Conservation (phyloP, 2,888 invertebrate species). For the Brenthis hecate region DNA sequence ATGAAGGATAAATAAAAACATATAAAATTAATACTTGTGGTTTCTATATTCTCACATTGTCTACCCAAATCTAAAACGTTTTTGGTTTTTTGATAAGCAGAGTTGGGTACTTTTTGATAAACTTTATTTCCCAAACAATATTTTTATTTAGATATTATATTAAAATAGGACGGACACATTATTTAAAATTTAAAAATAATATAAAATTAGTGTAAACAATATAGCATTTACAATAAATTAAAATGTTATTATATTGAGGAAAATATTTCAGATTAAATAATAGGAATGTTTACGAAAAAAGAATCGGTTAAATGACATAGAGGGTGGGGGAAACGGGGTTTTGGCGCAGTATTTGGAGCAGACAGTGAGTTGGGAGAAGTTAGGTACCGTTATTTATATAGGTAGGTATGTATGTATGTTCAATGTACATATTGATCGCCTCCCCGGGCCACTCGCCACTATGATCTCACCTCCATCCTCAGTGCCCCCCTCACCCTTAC, state of each 20-base stretch:
- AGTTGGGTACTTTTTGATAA: no score
- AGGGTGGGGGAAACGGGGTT: conserved; percentile 63
- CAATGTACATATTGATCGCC: conserved; percentile 83
- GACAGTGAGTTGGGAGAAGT: conserved; percentile 80
- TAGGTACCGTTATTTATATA: conserved; percentile 79
- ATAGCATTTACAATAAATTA: no score
- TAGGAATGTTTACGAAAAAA: conserved; percentile 43
- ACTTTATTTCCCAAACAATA: no score
- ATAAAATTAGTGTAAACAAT: no score
- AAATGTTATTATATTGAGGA: background rate
- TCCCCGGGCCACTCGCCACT: conserved; percentile 81
- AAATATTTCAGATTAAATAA: background rate
- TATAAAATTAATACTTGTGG: no score
- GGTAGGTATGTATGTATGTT: conserved; percentile 79
- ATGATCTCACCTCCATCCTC: conserved; percentile 82
- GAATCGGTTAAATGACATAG: conserved; percentile 60
- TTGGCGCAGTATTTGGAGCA: conserved; percentile 81
- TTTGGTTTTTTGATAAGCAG: no score
- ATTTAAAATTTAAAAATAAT: no score
- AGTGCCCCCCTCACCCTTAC: conserved; percentile 61
- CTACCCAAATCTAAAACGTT: no score
- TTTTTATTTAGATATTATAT: no score
- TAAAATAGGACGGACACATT: no score
- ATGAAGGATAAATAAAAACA: no score
- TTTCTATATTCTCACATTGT: no score